phyloP scores from a whole-genome alignment of 1,140 invertebrate species.

The Papilio helenus region DNA sequence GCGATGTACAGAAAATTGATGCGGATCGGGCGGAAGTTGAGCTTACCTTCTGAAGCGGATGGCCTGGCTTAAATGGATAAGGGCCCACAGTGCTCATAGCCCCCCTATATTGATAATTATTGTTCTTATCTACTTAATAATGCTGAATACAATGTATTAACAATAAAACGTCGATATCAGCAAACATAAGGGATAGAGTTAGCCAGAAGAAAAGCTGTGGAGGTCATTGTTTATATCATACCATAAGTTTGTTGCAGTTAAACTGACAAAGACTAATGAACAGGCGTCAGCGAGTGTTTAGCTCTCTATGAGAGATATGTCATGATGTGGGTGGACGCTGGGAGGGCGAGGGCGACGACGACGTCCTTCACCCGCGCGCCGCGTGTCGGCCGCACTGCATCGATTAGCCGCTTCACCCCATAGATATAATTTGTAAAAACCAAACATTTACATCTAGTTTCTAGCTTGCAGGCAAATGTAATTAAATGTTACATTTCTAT shows the following conservation, averaged over 20 bases:
- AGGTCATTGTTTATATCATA: background rate
- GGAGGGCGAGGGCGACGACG: background rate
- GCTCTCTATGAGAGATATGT: background rate
- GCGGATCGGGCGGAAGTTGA: background rate
- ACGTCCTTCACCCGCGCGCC: constrained; percentile 4
- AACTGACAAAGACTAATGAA: background rate
- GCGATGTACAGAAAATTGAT: background rate
- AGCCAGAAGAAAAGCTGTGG: background rate
- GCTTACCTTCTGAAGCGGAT: background rate
- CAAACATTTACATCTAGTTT: background rate
- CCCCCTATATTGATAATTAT: background rate
- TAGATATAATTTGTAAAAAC: background rate
- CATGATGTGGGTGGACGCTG: background rate
- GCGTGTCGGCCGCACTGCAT: background rate
- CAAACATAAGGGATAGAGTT: background rate
- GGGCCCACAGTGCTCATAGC: background rate
- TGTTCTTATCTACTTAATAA: background rate
- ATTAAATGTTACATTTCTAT: background rate
- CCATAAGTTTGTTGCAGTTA: background rate
- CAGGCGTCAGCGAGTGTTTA: background rate
- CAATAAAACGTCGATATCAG: background rate
- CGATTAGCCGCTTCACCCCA: too few relatives aligned
- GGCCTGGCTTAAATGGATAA: background rate
- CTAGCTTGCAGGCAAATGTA: background rate
- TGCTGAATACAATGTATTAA: background rate